Evolutionary conservation across 2,888 invertebrate species (phyloP).

Genomic region (Oscheius sp.): DNA sequence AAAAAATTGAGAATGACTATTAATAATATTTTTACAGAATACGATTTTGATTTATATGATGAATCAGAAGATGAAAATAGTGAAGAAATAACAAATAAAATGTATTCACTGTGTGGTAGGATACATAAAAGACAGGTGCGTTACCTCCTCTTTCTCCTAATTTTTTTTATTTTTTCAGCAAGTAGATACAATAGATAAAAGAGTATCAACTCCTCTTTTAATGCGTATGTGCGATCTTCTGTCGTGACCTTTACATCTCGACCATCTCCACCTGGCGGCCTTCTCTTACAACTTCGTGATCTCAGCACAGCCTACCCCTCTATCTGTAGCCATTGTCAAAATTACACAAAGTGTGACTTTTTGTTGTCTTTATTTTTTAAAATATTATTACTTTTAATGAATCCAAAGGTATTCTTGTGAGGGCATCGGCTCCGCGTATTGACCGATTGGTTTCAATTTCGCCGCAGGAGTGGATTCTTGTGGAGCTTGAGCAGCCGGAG

Average conservation of each 20-base stretch:
- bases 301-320: no score
- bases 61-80: constrained; percentile 22
- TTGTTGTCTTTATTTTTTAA: not conserved
- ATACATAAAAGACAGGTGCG: constrained; percentile 25
- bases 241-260: constrained; percentile 4
- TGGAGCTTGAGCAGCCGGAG: constrained; percentile 28
- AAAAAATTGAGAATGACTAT: no score
- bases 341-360: no score
- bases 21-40: no score
- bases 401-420: constrained; percentile 45
- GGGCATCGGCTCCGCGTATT: constrained; percentile 4
- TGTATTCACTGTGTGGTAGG: constrained; percentile 24
- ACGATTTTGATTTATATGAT: constrained; percentile 26
- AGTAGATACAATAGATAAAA: constrained; percentile 11
- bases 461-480: constrained; percentile 26
- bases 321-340: constrained; percentile 22
- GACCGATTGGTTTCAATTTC: constrained; percentile 13
- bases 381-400: constrained; percentile 27
- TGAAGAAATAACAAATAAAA: constrained; percentile 20
- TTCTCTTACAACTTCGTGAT: constrained; percentile 7
- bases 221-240: constrained; percentile 17
- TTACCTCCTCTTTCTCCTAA: not conserved
- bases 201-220: constrained; percentile 11
- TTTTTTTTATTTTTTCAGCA: not conserved
- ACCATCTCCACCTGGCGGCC: no score